Base-by-base conservation (phyloP, 2,888 invertebrate genomes). In the Drosophila lacicola region DNA sequence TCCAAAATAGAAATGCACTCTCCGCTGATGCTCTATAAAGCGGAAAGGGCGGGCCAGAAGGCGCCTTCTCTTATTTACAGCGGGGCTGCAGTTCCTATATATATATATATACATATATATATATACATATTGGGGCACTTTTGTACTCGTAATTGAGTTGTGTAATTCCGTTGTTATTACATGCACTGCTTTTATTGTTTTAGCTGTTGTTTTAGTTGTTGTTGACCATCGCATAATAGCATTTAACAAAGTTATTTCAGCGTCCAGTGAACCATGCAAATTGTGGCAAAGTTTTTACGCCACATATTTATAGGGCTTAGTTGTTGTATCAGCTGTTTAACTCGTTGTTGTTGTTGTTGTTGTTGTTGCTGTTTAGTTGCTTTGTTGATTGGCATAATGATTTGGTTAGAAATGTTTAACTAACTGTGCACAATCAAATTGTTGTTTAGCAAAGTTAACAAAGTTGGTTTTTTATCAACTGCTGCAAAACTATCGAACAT, bases 1-100 rank as follows among this genome's bases (percentile, higher is more conserved):
- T 69, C 42, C 39, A 77, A 82, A 78, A 78, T 89, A 89, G 82
- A 89, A 89, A 87, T 84, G 85, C 71, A 87, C 63, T 81, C 63
- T 81, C 46, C 17, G 70, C 47, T 46, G 55, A 63, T 58, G 25
- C 29, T 42, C 8, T 9, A 21, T 10, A 10, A n/a, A 25, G 33
- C 61, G 51, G n/a, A 29, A 9, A 39, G 39, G 39, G 62, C 49
- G 34, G 53, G 39, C 3, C 39, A 13, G 25, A 8, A 8, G 42
- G 34, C 33, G 54, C 34, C 21, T 6, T 19, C 36, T 14, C 19
- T 46, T 67, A 53, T 49, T 72, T 78, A 66, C 65, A 50, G 49
- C n/a, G 13, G 45, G 44, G 17, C 29, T 21, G 36, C 36, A 29
- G 13, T 3, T 46, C 39, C 33, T 17, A 36, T 53, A 13, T 33